These are phyloP conservation scores for Diacarnus erythraeanus DNA, from an alignment of 37 sponge, comb jelly and placozoan genomes.

Conservation along the genomic window DNA sequence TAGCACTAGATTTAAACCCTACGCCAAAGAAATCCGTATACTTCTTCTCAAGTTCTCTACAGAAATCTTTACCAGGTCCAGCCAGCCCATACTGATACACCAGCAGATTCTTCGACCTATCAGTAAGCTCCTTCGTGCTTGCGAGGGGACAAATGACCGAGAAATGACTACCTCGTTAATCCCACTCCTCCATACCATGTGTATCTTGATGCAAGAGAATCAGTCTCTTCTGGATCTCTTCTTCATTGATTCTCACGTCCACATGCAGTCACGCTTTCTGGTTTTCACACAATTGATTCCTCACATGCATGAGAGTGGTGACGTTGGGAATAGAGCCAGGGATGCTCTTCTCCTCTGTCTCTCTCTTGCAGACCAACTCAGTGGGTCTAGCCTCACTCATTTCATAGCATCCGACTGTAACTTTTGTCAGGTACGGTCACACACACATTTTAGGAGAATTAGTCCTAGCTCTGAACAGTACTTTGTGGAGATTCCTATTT, in stretches of 20 bases:
- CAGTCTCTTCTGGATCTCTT: conserved; percentile 73
- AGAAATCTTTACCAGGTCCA: conserved; percentile 39
- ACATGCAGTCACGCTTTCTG: conserved; percentile 53
- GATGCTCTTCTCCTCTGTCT: conserved; percentile 73
- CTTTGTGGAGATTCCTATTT: conserved; percentile 1
- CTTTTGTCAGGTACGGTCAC: conserved; percentile 67
- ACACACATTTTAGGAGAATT: background rate
- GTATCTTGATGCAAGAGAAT: conserved; percentile 60
- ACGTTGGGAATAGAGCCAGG: conserved; percentile 55
- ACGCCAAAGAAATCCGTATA: conserved; percentile 44
- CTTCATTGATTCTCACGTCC: conserved; percentile 38
- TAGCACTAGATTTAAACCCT: conserved; percentile 30
- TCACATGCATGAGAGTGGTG: conserved; percentile 61
- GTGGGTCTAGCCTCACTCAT: conserved; percentile 27
- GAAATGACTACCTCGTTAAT: conserved; percentile 35
- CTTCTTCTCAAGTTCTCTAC: conserved; percentile 56
- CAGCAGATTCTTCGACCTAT: conserved; percentile 82
- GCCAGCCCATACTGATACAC: conserved; percentile 68
- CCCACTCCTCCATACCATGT: conserved; percentile 63
- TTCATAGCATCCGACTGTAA: conserved; percentile 59
- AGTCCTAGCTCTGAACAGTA: background rate
- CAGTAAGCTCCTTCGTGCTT: conserved; percentile 61
- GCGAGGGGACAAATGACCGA: conserved; percentile 35
- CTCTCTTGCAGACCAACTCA: conserved; percentile 51
- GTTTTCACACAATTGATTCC: conserved; percentile 70